These are phyloP conservation scores for Progne subis DNA, from an alignment of 2,113 vertebrate genomes.

Conservation along the genomic window DNA sequence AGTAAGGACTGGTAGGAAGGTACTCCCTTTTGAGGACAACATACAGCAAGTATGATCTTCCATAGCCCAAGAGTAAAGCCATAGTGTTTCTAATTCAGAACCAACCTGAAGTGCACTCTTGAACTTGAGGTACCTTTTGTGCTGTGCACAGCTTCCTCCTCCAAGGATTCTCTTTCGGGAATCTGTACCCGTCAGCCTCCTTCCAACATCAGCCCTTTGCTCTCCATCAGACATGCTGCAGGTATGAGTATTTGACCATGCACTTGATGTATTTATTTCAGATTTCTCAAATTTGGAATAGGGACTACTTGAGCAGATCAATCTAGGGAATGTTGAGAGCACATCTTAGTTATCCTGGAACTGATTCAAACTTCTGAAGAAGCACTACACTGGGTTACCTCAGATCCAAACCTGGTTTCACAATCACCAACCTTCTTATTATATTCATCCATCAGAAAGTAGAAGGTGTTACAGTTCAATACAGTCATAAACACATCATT, in stretches of 20 bases:
- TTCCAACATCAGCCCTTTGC: not conserved
- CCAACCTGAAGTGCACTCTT: fast-evolving
- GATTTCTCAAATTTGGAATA: not conserved
- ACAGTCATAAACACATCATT: constrained; percentile 63
- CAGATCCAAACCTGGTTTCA: constrained; percentile 29
- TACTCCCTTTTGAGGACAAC: not conserved
- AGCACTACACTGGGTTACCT: not conserved
- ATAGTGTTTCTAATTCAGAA: not conserved
- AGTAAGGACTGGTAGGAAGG: not conserved
- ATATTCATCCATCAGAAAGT: constrained; percentile 20
- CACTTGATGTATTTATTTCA: not conserved
- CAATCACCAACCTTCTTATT: not conserved
- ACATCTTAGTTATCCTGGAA: not conserved
- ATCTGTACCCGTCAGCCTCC: not conserved
- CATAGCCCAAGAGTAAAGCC: not conserved
- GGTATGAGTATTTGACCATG: not conserved
- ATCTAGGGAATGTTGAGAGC: not conserved
- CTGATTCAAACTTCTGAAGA: not conserved
- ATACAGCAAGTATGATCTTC: not conserved
- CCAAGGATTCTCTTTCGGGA: not conserved
- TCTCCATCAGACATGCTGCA: not conserved
- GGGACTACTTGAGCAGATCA: not conserved
- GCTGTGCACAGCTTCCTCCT: not conserved
- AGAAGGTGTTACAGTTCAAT: constrained; percentile 22
- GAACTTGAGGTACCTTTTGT: not conserved